phyloP scores from a whole-genome alignment of 2,797 vertebrate species.

The Oreonectes daqikongensis region DNA sequence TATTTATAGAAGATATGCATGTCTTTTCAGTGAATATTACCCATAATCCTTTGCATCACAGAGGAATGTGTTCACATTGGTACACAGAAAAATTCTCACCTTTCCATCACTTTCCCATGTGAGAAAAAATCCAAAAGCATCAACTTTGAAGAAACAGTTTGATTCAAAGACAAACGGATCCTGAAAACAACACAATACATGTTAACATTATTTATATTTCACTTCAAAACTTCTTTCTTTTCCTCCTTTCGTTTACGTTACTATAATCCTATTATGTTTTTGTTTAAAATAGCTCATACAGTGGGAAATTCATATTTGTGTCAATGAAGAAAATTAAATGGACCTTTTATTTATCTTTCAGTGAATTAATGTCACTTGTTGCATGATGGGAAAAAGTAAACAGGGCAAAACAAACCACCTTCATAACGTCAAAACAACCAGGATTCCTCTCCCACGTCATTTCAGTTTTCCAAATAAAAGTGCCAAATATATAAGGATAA shows the following conservation, averaged over 20 bases:
- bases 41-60: neutral
- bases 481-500: constrained; percentile 35
- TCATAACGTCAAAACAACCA: neutral
- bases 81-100: constrained; percentile 74
- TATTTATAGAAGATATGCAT: neutral
- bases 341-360: constrained; percentile 23
- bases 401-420: constrained; percentile 33
- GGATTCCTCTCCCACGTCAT: neutral
- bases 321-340: no score
- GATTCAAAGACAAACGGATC: constrained; percentile 95
- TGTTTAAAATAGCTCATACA: neutral
- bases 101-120: constrained; percentile 98
- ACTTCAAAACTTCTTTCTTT: neutral
- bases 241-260: neutral
- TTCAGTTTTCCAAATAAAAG: constrained; percentile 19
- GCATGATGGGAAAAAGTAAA: constrained; percentile 43
- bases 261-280: neutral
- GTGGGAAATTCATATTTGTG: constrained; percentile 45
- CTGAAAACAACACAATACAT: constrained; percentile 66
- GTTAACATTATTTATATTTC: neutral
- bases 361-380: neutral
- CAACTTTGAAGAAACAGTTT: constrained; percentile 92
- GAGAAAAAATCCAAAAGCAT: constrained; percentile 95
- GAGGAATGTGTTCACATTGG: neutral
- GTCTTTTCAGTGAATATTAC: neutral